phyloP scores from a whole-genome alignment of 2,797 vertebrate species.

The Garrulus glandarius region DNA sequence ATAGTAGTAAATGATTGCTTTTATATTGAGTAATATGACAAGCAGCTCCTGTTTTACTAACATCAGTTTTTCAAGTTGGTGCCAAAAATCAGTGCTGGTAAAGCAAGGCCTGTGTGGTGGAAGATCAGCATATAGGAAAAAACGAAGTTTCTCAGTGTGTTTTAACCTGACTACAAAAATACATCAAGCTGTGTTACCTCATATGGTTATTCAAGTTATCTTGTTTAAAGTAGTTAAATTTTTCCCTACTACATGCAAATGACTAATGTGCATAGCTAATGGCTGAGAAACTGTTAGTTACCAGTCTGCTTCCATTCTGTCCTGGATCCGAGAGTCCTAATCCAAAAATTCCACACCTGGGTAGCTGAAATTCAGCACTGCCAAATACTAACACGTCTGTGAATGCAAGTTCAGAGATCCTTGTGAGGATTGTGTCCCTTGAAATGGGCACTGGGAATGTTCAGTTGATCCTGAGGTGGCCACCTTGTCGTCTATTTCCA shows the following conservation, averaged over 20 bases:
- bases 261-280: background rate
- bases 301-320: background rate
- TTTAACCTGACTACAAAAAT: background rate
- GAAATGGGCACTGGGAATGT: background rate
- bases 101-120: background rate
- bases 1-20: background rate
- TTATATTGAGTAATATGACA: background rate
- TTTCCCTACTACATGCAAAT: background rate
- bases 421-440: background rate
- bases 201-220: background rate
- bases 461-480: background rate
- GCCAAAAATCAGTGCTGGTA: background rate
- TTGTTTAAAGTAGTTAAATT: background rate
- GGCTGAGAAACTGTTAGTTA: background rate
- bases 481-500: background rate
- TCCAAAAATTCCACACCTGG: background rate
- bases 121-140: background rate
- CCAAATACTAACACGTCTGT: accelerated
- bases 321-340: background rate
- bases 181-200: background rate
- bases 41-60: background rate
- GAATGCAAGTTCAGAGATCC: background rate
- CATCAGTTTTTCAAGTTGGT: background rate
- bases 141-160: background rate
- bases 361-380: background rate